These are phyloP conservation scores for Salmo trutta DNA, from an alignment of 2,797 vertebrate genomes.

Conservation along the genomic window DNA sequence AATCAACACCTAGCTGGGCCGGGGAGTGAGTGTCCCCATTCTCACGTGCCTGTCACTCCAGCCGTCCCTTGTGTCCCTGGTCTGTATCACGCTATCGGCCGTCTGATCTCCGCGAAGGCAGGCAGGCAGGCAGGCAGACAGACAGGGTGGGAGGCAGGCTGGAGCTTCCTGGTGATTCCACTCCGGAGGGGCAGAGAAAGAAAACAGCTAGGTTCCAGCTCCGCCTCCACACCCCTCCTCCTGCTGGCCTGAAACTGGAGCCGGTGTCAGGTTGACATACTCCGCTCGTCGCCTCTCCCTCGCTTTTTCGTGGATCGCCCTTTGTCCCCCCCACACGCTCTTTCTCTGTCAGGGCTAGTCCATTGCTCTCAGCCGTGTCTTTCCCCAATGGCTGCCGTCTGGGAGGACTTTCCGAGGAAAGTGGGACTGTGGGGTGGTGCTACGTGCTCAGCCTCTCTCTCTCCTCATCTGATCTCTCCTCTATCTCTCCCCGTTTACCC, in stretches of 20 bases:
- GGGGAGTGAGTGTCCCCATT: conserved; percentile 63
- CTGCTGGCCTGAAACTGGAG: conserved; percentile 73
- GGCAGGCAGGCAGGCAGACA: conserved; percentile 27
- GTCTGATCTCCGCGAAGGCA: conserved; percentile 53
- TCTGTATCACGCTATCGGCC: conserved; percentile 51
- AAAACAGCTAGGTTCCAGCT: conserved; percentile 40
- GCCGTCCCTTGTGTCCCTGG: conserved; percentile 47
- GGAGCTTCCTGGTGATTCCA: conserved; percentile 50
- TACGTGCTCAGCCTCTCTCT: conserved; percentile 73
- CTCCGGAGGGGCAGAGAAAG: too few relatives aligned
- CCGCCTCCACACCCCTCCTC: conserved; percentile 58
- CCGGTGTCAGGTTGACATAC: conserved; percentile 69
- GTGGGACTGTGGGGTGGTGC: conserved; percentile 79
- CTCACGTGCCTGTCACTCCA: conserved; percentile 66
- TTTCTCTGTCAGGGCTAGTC: conserved; percentile 61
- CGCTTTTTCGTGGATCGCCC: not conserved
- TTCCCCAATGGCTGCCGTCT: conserved; percentile 78
- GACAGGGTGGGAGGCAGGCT: conserved; percentile 47
- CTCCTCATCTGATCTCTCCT: conserved; percentile 77
- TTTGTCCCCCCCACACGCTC: conserved; percentile 13
- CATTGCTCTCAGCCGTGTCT: conserved; percentile 65
- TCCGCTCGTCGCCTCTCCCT: conserved; percentile 64
- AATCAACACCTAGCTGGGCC: conserved; percentile 65
- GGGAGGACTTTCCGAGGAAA: conserved; percentile 81
- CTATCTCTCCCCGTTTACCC: conserved; percentile 69